Evolutionary conservation across 1,140 invertebrate species (phyloP).

Genomic region (Apis mellifera): Amel_HAv3.1 CM009932.2:14291501-14292000

Average conservation of each 20-base stretch:
- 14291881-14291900: slow-evolving; percentile 68
- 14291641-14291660: slow-evolving; percentile 39
- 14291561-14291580: slow-evolving; percentile 9
- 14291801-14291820: slow-evolving; percentile 56
- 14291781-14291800: slow-evolving; percentile 57
- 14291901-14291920: slow-evolving; percentile 67
- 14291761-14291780: slow-evolving; percentile 53
- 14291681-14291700: slow-evolving; percentile 60
- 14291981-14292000: slow-evolving; percentile 48
- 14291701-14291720: slow-evolving; percentile 65
- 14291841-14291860: slow-evolving; percentile 59
- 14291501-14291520: slow-evolving; percentile 12
- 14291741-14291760: slow-evolving; percentile 71
- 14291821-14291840: slow-evolving; percentile 45
- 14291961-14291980: slow-evolving; percentile 62
- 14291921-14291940: slow-evolving; percentile 59
- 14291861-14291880: slow-evolving; percentile 62
- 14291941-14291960: slow-evolving; percentile 66
- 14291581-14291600: neutral
- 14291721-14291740: slow-evolving; percentile 71
- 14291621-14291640: slow-evolving; percentile 11
- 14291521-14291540: neutral
- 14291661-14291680: slow-evolving; percentile 55
- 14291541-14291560: neutral
- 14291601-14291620: slow-evolving; percentile 41